These are phyloP conservation scores for Lasioglossum morio DNA, from an alignment of 2,888 invertebrate genomes.

Conservation along the genomic window DNA sequence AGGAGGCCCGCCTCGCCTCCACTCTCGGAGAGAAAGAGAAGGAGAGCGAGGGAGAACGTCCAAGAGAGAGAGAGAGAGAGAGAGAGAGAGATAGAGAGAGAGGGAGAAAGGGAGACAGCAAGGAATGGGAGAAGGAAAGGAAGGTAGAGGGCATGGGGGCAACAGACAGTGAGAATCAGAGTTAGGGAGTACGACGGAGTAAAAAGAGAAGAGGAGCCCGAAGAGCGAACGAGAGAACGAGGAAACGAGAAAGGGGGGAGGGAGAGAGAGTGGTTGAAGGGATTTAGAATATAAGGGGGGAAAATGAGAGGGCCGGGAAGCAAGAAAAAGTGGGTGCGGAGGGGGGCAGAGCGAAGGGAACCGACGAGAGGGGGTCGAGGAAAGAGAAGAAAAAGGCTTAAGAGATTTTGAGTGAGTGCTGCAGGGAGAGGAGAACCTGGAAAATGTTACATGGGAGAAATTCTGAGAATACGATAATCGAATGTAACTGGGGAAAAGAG, in stretches of 20 bases:
- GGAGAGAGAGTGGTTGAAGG: conserved; percentile 18
- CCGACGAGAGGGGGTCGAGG: conserved; percentile 31
- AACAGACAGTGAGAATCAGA: conserved; percentile 23
- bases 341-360: conserved; percentile 4
- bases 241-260: not conserved
- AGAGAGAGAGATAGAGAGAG: conserved; percentile 20
- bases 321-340: conserved; percentile 52
- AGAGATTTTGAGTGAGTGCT: conserved; percentile 23
- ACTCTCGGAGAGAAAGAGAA: conserved; percentile 6
- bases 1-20: conserved; percentile 74
- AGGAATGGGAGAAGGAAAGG: not conserved
- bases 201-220: not conserved
- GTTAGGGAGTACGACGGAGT: conserved; percentile 5
- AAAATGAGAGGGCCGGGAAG: conserved; percentile 22
- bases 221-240: not conserved
- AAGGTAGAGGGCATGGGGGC: not conserved
- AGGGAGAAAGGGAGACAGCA: conserved; percentile 25
- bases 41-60: not conserved
- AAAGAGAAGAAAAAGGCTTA: conserved; percentile 6
- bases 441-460: conserved; percentile 7
- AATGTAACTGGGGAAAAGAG: not conserved
- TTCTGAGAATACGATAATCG: conserved; percentile 13
- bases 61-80: not conserved
- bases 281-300: conserved; percentile 33
- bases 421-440: not conserved